phyloP scores from a whole-genome alignment of 2,888 invertebrate genomes.

The Archips crataeganus region DNA sequence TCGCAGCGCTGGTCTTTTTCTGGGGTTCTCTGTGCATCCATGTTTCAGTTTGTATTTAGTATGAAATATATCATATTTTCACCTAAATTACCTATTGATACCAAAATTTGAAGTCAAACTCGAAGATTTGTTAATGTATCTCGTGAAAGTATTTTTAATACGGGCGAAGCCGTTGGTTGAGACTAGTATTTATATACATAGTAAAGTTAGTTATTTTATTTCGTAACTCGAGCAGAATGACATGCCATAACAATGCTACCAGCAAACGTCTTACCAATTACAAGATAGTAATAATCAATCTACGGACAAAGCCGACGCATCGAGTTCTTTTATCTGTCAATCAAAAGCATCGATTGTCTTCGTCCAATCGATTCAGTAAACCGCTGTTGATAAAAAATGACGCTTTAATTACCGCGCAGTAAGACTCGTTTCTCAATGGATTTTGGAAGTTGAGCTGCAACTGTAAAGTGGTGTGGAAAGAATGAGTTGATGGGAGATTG shows the following conservation, averaged over 20 bases:
- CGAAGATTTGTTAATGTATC: too few species aligned
- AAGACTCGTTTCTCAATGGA: conserved; percentile 20
- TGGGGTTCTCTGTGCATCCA: too few species aligned
- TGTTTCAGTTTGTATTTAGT: too few species aligned
- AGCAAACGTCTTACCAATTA: conserved; percentile 61
- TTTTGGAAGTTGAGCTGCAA: conserved; percentile 16
- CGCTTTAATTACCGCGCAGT: not conserved
- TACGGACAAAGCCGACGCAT: conserved; percentile 68
- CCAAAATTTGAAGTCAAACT: too few species aligned
- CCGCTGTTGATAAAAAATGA: not conserved
- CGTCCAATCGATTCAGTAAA: conserved; percentile 57
- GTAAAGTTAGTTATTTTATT: not conserved
- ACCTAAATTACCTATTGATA: too few species aligned
- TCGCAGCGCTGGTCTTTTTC: too few species aligned
- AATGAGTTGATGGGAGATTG: conserved; percentile 54
- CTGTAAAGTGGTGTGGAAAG: conserved; percentile 44
- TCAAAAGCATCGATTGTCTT: conserved; percentile 74
- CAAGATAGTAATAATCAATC: conserved; percentile 70
- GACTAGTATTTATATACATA: too few species aligned
- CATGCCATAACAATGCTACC: conserved; percentile 32
- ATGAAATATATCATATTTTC: too few species aligned
- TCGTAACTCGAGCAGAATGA: conserved; percentile 18
- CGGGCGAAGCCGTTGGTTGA: too few species aligned
- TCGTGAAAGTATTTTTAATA: too few species aligned
- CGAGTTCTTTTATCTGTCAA: conserved; percentile 79